A percentile compares a stretch with the other conserved stretches of the same genome.
Evolutionary conservation across 2,113 vertebrate genomes (phyloP).

Genomic region (Phrynocephalus versicolor): DNA sequence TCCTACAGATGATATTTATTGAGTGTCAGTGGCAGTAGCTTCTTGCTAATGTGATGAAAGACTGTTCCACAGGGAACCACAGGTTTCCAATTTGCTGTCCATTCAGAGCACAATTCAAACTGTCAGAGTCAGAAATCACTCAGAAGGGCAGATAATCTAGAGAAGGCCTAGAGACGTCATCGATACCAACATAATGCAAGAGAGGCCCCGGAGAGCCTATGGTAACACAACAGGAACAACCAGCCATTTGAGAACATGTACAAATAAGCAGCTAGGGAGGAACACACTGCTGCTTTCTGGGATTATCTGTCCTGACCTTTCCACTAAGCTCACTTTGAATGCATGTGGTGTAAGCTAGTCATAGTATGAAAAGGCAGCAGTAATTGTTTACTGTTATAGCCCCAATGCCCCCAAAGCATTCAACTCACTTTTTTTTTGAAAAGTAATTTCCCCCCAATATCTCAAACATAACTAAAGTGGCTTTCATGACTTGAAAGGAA

Average conservation of each 20-base stretch:
- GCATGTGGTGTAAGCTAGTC: no score
- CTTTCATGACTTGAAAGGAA: no score
- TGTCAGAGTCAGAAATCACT: conserved; percentile 63
- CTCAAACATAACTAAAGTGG: no score
- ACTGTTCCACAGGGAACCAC: conserved; percentile 10
- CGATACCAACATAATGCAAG: background rate
- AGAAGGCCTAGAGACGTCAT: background rate
- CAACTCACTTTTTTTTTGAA: no score
- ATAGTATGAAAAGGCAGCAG: no score
- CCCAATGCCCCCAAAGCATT: no score
- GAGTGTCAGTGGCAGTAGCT: conserved; percentile 8
- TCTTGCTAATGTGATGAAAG: conserved; percentile 33
- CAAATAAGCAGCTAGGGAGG: background rate
- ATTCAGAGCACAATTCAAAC: conserved; percentile 66
- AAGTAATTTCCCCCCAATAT: no score
- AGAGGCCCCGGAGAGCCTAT: background rate
- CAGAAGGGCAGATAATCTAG: background rate
- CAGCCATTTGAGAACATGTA: background rate
- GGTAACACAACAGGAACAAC: background rate
- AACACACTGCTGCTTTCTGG: background rate
- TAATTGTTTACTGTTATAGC: no score
- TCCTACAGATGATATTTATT: background rate
- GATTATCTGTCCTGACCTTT: background rate
- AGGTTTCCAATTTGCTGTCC: conserved; percentile 66
- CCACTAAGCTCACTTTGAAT: no score